phyloP scores from a whole-genome alignment of 2,113 vertebrate genomes.

The Dasyornis broadbenti region DNA sequence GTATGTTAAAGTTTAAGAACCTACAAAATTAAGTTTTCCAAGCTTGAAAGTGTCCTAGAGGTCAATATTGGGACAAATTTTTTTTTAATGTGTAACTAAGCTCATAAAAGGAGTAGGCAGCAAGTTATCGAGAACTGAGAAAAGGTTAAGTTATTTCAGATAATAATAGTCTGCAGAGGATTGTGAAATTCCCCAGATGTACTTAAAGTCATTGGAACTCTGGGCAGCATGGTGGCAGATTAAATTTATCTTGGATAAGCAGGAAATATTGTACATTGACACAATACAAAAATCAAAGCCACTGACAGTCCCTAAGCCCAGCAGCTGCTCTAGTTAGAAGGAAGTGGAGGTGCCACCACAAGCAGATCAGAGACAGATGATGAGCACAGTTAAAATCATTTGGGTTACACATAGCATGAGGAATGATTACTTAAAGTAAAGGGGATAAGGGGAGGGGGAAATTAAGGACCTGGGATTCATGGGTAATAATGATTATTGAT shows the following conservation, averaged over 20 bases:
- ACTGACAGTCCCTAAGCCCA: neutral
- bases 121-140: neutral
- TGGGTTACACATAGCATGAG: neutral
- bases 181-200: neutral
- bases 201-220: neutral
- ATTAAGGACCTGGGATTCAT: neutral
- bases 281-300: neutral
- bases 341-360: neutral
- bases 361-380: neutral
- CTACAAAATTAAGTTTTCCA: neutral
- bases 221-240: neutral
- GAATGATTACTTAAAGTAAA: neutral
- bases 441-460: accelerated
- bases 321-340: neutral
- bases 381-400: neutral
- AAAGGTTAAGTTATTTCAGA: neutral
- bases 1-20: neutral
- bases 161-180: neutral
- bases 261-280: neutral
- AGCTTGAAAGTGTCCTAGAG: neutral
- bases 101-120: neutral
- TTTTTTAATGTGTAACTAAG: neutral
- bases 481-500: neutral
- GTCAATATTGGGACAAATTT: neutral
- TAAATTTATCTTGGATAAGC: neutral